phyloP scores from a whole-genome alignment of 2,888 invertebrate species.

The Lasioglossum morio region DNA sequence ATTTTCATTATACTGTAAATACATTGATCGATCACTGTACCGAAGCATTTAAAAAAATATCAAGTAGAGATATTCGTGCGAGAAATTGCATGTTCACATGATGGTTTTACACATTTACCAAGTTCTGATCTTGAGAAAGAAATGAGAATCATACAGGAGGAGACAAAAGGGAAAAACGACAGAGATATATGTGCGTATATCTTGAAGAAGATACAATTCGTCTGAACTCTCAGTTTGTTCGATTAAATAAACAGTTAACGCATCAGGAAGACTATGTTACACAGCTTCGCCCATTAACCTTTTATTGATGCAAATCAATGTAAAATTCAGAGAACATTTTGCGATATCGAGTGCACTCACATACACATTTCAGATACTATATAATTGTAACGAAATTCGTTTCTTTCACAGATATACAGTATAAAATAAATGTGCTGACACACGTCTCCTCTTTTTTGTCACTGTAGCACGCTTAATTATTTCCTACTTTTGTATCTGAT shows the following conservation, averaged over 20 bases:
- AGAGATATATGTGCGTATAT: conserved; percentile 7
- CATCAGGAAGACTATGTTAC: conserved; percentile 20
- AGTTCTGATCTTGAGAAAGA: not conserved
- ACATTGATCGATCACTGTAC: conserved; percentile 1
- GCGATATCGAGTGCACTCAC: conserved; percentile 14
- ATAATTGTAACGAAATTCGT: conserved; percentile 19
- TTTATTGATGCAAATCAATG: conserved; percentile 40
- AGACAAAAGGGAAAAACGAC: conserved; percentile 26
- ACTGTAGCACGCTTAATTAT: not conserved
- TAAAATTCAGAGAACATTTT: conserved; percentile 19
- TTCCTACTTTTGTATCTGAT: not conserved
- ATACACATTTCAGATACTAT: conserved; percentile 12
- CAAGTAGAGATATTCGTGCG: not conserved
- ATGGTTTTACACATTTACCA: not conserved
- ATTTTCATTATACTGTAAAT: conserved; percentile 8
- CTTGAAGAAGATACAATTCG: conserved; percentile 17
- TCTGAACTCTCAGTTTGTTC: conserved; percentile 8
- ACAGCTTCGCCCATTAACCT: conserved; percentile 30
- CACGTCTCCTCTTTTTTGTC: not conserved
- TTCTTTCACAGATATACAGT: conserved; percentile 22
- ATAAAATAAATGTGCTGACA: conserved; percentile 25
- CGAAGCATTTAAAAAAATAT: not conserved
- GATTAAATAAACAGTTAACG: conserved; percentile 14
- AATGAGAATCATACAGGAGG: conserved; percentile 18
- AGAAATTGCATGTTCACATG: not conserved